Conservation (phyloP, 2,888 invertebrate species). For the Leptopterna dolabrata region DNA sequence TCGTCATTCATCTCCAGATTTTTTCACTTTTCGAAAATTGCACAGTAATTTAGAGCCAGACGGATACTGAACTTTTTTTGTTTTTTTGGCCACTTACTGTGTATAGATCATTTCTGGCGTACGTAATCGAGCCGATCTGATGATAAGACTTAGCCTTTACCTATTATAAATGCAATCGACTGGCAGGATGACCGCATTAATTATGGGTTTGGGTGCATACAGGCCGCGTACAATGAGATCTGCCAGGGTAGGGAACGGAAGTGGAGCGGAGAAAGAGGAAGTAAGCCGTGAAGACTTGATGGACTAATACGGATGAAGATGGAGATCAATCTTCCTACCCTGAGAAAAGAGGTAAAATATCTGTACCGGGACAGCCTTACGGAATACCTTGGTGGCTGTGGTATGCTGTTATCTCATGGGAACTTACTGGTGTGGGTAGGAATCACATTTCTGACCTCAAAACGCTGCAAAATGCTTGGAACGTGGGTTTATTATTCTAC, state of each 20-base stretch:
- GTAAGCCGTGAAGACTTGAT: constrained; percentile 2
- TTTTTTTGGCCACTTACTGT: background rate
- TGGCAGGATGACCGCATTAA: background rate
- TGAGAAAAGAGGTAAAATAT: no score
- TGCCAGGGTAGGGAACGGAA: background rate
- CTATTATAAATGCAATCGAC: background rate
- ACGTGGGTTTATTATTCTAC: no score
- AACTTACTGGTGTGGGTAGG: no score
- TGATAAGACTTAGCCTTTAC: background rate
- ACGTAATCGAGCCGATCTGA: background rate
- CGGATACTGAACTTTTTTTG: no score
- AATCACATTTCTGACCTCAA: no score
- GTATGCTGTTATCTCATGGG: no score
- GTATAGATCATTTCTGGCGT: background rate
- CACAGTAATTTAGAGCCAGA: no score
- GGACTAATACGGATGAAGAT: background rate
- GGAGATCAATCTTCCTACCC: background rate
- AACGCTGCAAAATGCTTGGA: no score
- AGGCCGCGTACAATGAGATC: background rate
- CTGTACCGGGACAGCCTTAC: no score
- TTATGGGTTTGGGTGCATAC: background rate
- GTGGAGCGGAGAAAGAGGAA: background rate
- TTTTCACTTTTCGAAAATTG: no score
- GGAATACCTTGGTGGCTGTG: no score
- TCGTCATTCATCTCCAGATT: no score